These are phyloP conservation scores for Drosophila ohnishii DNA, from an alignment of 1,140 invertebrate genomes.

Conservation along the genomic window DNA sequence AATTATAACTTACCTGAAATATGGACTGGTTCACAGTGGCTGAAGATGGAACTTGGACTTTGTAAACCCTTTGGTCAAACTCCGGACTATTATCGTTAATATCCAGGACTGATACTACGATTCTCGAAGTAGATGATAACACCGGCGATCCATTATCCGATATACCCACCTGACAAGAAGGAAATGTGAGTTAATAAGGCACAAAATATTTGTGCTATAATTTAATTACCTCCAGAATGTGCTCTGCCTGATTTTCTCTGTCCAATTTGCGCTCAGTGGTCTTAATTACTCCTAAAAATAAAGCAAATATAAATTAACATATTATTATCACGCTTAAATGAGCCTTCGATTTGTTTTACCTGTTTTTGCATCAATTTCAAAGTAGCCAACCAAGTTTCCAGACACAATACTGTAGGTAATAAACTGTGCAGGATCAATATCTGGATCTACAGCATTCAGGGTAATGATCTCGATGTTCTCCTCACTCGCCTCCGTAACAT, in stretches of 20 bases:
- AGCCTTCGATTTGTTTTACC: slow-evolving; percentile 85
- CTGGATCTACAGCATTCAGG: slow-evolving; percentile 91
- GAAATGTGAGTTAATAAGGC: neutral
- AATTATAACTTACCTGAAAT: slow-evolving; percentile 85
- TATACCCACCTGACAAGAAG: slow-evolving; percentile 86
- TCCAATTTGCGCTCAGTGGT: slow-evolving; percentile 93
- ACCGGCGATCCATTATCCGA: slow-evolving; percentile 90
- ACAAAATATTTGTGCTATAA: neutral
- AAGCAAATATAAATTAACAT: neutral
- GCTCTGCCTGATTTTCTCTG: slow-evolving; percentile 91
- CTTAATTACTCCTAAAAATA: slow-evolving; percentile 89
- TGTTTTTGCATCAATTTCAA: slow-evolving; percentile 92
- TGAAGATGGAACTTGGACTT: slow-evolving; percentile 89
- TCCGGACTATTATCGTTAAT: slow-evolving; percentile 93
- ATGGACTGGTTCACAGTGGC: slow-evolving; percentile 85
- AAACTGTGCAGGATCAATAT: slow-evolving; percentile 87
- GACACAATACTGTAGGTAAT: slow-evolving; percentile 93
- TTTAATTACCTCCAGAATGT: slow-evolving; percentile 90
- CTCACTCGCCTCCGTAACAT: slow-evolving; percentile 92
- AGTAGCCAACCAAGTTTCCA: slow-evolving; percentile 95
- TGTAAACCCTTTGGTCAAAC: slow-evolving; percentile 92
- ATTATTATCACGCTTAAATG: neutral
- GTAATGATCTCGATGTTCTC: slow-evolving; percentile 89
- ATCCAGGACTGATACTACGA: slow-evolving; percentile 92
- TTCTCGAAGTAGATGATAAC: slow-evolving; percentile 91